Evolutionary conservation across 1,140 invertebrate species (phyloP), one percentile per base, ranked within the genome.

Genomic region (Drosophila saltans): DNA sequence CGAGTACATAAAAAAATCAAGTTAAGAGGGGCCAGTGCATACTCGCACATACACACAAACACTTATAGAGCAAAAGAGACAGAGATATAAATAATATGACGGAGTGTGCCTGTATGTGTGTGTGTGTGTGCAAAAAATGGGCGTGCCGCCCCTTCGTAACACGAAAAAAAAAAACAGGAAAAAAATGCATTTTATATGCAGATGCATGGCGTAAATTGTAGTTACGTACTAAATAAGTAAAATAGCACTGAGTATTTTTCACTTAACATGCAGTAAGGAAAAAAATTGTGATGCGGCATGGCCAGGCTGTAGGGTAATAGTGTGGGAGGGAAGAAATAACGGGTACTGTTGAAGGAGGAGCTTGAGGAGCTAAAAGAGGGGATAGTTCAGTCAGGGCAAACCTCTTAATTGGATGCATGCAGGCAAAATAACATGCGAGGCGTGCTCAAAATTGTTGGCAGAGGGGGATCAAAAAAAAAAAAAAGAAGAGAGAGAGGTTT

Each of bases 141-240:
- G 83, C 71, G 83, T 83, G 84, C 69, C 70, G 70, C 59, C 69
- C 74, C 72, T 59, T 36, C 68, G 59, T 69, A 88, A 70, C 56
- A 76, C 66, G 10, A 24, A 43, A 66, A 39, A 74, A 55, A 73
- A 16, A 55, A 73, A 43, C 21, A 55, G 75, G 30, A 79, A 79
- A 86, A 76, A 86, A 88, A 83, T 88, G 83, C 73, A 88, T 86
- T 86, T 88, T 89, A 83, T 89, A 86, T 86, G 83, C 83, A 86
- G 83, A 86, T 86, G 83, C 84, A 83, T 80, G 83, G 83, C 83
- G 83, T 86, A 89, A 89, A 89, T 89, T 89, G 84, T 88, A 89
- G 84, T 89, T 89, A 77, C 84, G 79, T 81, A 88, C 83, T 91
- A 91, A 91, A 91, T 91, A 91, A 91, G 89, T 82, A 85, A 91